Percentiles rank a stretch among this genome's conserved stretches.
Evolutionary conservation across 2,888 invertebrate genomes (phyloP).

Genomic region (Diloba caeruleocephala): DNA sequence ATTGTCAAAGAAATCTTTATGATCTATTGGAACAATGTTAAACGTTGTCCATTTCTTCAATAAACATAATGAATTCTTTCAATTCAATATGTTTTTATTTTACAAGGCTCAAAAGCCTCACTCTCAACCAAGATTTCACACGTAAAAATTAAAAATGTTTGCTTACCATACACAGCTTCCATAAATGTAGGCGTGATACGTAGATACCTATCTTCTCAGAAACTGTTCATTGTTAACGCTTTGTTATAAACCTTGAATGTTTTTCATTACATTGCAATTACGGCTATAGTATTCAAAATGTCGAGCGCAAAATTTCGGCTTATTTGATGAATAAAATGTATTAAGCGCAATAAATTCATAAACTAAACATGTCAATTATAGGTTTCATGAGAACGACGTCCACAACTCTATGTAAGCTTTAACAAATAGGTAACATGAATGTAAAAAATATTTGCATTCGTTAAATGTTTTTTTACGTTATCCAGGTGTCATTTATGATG

Average conservation of each 20-base stretch:
- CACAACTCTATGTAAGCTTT: background rate
- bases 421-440: background rate
- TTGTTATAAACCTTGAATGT: conserved; percentile 41
- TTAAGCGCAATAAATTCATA: conserved; percentile 5
- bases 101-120: background rate
- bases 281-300: conserved; percentile 40
- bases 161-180: conserved; percentile 20
- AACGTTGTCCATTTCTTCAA: conserved; percentile 6
- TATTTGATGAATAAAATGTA: conserved; percentile 7
- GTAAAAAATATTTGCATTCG: conserved; percentile 23
- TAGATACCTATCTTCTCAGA: conserved; percentile 32
- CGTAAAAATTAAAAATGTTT: conserved; percentile 34
- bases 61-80: conserved; percentile 3
- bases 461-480: conserved; percentile 27
- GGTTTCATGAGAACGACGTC: background rate
- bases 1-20: too few relatives aligned
- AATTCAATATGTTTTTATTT: conserved; percentile 1
- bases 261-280: conserved; percentile 39
- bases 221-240: conserved; percentile 28
- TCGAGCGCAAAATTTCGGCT: conserved; percentile 25
- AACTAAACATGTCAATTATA: background rate
- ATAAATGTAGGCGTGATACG: conserved; percentile 9
- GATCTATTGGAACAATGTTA: too few relatives aligned
- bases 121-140: conserved; percentile 2
- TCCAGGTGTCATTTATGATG: conserved; percentile 42